Base-by-base conservation (phyloP, 2,113 vertebrate genomes). In the Xenopus borealis region DNA sequence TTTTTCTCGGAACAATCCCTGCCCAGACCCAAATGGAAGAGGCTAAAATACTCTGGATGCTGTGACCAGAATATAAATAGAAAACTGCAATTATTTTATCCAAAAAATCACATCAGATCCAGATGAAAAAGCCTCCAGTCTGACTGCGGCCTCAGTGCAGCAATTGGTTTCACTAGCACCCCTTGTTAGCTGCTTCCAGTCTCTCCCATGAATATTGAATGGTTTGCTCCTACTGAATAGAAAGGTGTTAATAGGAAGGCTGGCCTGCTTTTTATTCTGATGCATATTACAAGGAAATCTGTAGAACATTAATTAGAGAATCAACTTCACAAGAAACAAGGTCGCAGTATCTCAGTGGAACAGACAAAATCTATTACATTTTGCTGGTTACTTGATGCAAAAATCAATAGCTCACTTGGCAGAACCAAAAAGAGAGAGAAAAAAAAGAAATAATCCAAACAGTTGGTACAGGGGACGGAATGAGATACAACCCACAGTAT, bases 381-480 rank as follows among this genome's bases (percentile, higher is more conserved):
- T 62, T 69, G 66, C 46, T 55, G 66, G 44, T 69, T 75, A 69
- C 62, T 69, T 75, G 73, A 75, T 75, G 66, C 61, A 50, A 47
- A 75, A 75, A 75, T 75, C 73, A 75, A 75, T 75, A 69, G 45
- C 65, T 75, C 73, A 75, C 66, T 75, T 75, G 66, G 73, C 73
- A 75, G 66, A 75, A 75, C 66, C 66, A 62, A 75, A 69, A 69
- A 63, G 55, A 8, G 14, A 63, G 27, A 69, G 62, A 33, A 69
- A 69, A 63, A 58, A 8, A 19, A 69, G 23, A 69, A 69, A 33
- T 53, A 69, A n/a, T 33, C 17, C 17, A 16, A 55, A 55, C 17
- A n/a, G 17, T n/a, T 55, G 53, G 17, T n/a, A 4, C 53, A 55
- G 53, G 16, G 53, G 17, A 55, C 14, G 1, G 53, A 55, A 8